Evolutionary conservation across 2,113 vertebrate species (phyloP), one percentile per base, ranked within the genome.

Genomic region (Pelecanus crispus): DNA sequence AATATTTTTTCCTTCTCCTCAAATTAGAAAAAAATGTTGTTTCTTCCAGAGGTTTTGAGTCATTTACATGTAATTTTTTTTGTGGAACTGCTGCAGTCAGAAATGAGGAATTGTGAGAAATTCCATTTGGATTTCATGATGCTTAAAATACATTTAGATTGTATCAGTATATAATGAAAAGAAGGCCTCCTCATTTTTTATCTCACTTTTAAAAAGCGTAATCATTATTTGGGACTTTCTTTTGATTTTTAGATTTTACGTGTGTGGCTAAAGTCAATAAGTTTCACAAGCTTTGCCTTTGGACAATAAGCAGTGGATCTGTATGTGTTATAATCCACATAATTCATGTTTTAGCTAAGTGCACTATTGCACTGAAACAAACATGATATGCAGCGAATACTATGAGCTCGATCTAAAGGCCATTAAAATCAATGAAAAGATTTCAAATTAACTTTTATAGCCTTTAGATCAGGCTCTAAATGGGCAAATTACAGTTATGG

Each of bases 401-500:
- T 53, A 86, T 3, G 19, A 86, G 65, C 72, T 86, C 7, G 49
- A 94, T 94, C 86, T 92, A 91, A 91, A 82, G 86, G 66, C 84
- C 92, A 95, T 97, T 97, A 96, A 97, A 97, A 97, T 97, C 96
- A 97, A 92, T 95, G 89, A 94, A 96, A 97, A 95, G 16, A 95
- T 92, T 97, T 82, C 87, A 95, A 97, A 92, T 97, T 95, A 97
- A 97, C 86, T 95, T 95, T 94, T 94, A 95, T 88, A 89, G 95
- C 96, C 92, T 47, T 96, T 96, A 95, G 91, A 96, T 96, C 95
- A 95, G 89, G 74, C 70, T 89, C 84, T 97, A 97, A 97, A 92
- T 78, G 67, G 93, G 91, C 81, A 95, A 96, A 97, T 97, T 97
- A 97, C 94, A 94, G 92, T 94, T 94, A 79, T 73, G 81, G 89